phyloP scores from a whole-genome alignment of 2,797 vertebrate genomes.

The Urosaurus nigricauda region DNA sequence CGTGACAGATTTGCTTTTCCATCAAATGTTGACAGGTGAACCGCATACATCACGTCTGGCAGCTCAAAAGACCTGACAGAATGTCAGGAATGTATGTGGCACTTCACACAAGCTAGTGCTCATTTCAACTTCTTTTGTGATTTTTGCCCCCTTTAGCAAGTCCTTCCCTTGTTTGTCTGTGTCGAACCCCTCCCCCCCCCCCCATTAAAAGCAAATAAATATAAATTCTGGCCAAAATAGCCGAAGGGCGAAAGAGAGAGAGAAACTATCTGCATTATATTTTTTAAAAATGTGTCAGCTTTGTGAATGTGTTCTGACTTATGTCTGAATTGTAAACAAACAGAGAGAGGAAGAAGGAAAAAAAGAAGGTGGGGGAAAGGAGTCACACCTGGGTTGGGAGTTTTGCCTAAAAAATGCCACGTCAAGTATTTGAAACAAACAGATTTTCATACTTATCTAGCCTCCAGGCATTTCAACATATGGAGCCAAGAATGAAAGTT shows the following conservation, averaged over 20 bases:
- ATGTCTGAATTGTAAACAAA: slow-evolving; percentile 75
- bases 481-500: slow-evolving; percentile 72
- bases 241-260: slow-evolving; percentile 57
- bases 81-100: slow-evolving; percentile 79
- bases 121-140: slow-evolving; percentile 58
- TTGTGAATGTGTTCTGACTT: slow-evolving; percentile 70
- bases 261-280: slow-evolving; percentile 65
- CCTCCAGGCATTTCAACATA: slow-evolving; percentile 69
- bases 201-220: slow-evolving; percentile 58
- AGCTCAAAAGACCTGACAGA: slow-evolving; percentile 77
- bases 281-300: slow-evolving; percentile 58
- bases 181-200: not conserved
- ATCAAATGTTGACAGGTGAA: slow-evolving; percentile 87
- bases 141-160: not conserved
- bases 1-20: slow-evolving; percentile 84
- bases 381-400: slow-evolving; percentile 82
- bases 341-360: slow-evolving; percentile 34
- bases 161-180: not conserved
- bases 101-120: slow-evolving; percentile 78
- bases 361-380: not conserved
- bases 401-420: slow-evolving; percentile 66
- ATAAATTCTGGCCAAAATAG: slow-evolving; percentile 64
- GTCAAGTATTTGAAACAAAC: slow-evolving; percentile 80
- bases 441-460: slow-evolving; percentile 79
- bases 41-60: slow-evolving; percentile 77